Conservation (phyloP, 2,797 vertebrate genomes). For the Ctenochaetus hawaiiensis region DNA sequence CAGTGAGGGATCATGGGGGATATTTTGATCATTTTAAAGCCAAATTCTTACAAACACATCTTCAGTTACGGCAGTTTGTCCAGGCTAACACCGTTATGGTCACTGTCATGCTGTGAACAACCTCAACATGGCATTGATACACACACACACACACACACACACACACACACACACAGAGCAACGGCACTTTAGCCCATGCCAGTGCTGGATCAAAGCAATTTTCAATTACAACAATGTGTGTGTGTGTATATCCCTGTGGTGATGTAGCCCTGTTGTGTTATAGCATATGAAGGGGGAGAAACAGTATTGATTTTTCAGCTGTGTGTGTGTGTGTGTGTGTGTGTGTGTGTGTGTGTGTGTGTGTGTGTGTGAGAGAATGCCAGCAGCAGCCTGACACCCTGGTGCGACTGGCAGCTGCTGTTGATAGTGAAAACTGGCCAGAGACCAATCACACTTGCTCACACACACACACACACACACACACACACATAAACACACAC, state of each 20-base stretch:
- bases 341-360: conserved; percentile 11
- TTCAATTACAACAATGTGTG: background rate
- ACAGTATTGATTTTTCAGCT: conserved; percentile 66
- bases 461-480: conserved; percentile 14
- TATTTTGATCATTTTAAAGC: background rate
- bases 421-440: conserved; percentile 76
- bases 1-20: background rate
- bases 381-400: conserved; percentile 77
- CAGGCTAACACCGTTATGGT: background rate
- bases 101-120: conserved; percentile 2
- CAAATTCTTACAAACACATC: conserved; percentile 11
- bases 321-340: conserved; percentile 37
- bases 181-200: background rate
- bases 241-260: background rate
- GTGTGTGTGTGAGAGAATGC: conserved; percentile 51
- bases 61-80: background rate
- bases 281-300: conserved; percentile 44
- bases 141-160: background rate
- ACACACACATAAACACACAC: conserved; percentile 42
- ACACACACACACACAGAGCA: conserved; percentile 1
- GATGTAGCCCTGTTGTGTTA: conserved; percentile 26
- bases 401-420: conserved; percentile 78
- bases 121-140: background rate
- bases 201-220: conserved; percentile 39
- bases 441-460: conserved; percentile 45